Percentiles rank a stretch among this genome's conserved stretches.
Evolutionary conservation across 2,113 vertebrate genomes (phyloP).

Genomic region (Heliornis fulica): DNA sequence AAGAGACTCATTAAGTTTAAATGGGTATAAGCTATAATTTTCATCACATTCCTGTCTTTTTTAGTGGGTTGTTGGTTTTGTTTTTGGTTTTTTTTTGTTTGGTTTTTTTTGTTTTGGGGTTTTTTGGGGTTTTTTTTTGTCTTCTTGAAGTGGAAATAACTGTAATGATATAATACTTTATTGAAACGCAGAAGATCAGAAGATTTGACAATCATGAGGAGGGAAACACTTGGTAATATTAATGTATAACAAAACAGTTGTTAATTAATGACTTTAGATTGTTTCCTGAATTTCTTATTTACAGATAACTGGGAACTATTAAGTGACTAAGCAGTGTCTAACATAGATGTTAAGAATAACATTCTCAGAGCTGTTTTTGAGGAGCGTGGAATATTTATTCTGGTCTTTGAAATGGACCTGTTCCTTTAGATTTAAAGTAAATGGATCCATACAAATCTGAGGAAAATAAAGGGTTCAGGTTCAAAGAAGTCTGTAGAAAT

Average conservation of each 20-base stretch:
- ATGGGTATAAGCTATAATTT: slow-evolving; percentile 41
- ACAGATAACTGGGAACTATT: not conserved
- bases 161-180: not conserved
- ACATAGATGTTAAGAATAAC: not conserved
- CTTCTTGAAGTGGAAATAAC: not conserved
- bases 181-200: not conserved
- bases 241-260: not conserved
- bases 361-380: not conserved
- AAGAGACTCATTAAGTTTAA: slow-evolving; percentile 53
- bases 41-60: not conserved
- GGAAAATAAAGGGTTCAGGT: not conserved
- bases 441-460: not conserved
- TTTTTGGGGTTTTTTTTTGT: not conserved
- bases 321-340: not conserved
- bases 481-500: not conserved
- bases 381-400: not conserved
- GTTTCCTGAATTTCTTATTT: not conserved
- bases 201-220: not conserved
- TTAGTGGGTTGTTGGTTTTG: too few relatives aligned
- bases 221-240: not conserved
- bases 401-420: not conserved
- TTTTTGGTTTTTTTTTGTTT: too few relatives aligned
- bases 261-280: not conserved
- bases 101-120: not conserved
- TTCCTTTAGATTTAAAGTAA: not conserved